These are phyloP conservation scores for Acipenser ruthenus DNA, from an alignment of 2,797 vertebrate species.

Conservation along the genomic window DNA sequence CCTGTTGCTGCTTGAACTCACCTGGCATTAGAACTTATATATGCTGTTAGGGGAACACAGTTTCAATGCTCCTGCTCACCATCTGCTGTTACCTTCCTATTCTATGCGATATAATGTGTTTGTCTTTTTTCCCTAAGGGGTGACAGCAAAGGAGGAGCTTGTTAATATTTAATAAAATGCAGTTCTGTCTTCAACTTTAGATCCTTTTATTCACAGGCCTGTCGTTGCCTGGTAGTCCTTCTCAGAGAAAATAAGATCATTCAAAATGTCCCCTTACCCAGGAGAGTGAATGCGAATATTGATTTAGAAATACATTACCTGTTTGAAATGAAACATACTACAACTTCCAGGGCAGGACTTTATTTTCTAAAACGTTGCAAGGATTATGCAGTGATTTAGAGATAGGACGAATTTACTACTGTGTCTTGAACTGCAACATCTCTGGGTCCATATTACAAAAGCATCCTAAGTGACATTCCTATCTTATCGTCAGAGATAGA, in stretches of 20 bases:
- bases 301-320: not conserved
- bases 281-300: not conserved
- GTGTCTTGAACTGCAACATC: no score
- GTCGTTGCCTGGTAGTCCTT: not conserved
- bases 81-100: not conserved
- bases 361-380: no score
- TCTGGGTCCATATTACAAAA: no score
- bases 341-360: no score
- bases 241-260: not conserved
- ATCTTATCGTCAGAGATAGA: no score
- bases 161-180: constrained; percentile 17
- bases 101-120: not conserved
- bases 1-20: not conserved
- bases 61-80: not conserved
- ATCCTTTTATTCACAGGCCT: not conserved
- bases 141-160: constrained; percentile 2
- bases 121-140: not conserved
- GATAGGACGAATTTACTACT: no score
- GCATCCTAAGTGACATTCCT: no score
- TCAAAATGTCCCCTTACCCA: not conserved
- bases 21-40: constrained; percentile 3
- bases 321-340: no score
- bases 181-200: constrained; percentile 8
- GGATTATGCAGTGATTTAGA: no score
- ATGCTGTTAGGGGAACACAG: constrained; percentile 1